Percentiles rank a stretch among this genome's conserved stretches.
phyloP scores from a whole-genome alignment of 1,140 invertebrate species.

The Drosophila simulans region DNA sequence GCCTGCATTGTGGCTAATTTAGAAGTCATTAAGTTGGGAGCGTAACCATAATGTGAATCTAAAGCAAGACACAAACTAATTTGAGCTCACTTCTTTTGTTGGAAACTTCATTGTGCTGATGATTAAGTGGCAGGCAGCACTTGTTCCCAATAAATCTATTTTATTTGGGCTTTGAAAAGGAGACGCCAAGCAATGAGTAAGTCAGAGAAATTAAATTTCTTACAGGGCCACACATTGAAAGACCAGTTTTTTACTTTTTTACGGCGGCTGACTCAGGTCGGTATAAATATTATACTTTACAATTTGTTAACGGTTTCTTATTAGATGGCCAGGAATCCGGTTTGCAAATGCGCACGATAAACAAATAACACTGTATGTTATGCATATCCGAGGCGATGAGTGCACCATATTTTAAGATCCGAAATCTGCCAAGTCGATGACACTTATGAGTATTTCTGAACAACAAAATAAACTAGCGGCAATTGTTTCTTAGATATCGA shows the following conservation, averaged over 20 bases:
- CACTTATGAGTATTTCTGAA: constrained; percentile 32
- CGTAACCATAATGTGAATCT: constrained; percentile 12
- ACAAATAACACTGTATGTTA: constrained; percentile 36
- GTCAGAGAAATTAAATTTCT: constrained; percentile 2
- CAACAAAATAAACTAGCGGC: constrained; percentile 29
- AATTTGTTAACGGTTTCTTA: constrained; percentile 57
- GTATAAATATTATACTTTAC: constrained; percentile 52
- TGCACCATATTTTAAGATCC: constrained; percentile 38
- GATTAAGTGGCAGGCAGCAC: constrained; percentile 48
- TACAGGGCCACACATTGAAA: background rate
- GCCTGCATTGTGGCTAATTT: constrained; percentile 37
- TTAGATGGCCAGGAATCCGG: constrained; percentile 46
- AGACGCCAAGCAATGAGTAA: background rate
- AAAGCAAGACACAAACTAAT: constrained; percentile 7
- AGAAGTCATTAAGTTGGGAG: constrained; percentile 36
- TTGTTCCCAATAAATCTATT: constrained; percentile 49
- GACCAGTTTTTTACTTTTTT: constrained; percentile 11
- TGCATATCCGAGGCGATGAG: constrained; percentile 19
- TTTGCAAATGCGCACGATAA: constrained; percentile 50
- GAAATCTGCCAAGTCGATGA: constrained; percentile 58
- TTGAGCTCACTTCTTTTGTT: constrained; percentile 26
- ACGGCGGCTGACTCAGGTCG: background rate
- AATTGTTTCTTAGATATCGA: constrained; percentile 32
- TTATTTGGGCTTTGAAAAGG: background rate
- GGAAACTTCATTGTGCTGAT: constrained; percentile 19